Percentiles rank a stretch among this genome's conserved stretches.
Evolutionary conservation across 92 coral and sea anemone genomes (phyloP).

Genomic region (Umimayanthus kanabou): DNA sequence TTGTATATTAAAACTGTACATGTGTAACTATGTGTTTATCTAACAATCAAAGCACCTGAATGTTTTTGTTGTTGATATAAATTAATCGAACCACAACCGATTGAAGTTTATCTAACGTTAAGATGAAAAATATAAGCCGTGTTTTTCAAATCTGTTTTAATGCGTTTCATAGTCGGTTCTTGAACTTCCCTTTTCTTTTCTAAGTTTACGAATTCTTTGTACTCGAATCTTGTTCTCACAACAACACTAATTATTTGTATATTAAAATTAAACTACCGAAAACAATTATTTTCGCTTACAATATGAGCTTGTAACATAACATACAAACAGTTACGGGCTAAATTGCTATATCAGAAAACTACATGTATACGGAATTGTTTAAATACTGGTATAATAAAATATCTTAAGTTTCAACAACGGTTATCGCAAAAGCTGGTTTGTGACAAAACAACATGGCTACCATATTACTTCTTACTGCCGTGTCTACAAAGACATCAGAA

Average conservation of each 20-base stretch:
- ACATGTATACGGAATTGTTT: not conserved
- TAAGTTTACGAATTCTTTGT: too few relatives aligned
- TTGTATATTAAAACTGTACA: too few relatives aligned
- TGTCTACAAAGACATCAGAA: not conserved
- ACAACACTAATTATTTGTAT: not conserved
- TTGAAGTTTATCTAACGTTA: not conserved
- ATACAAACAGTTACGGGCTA: not conserved
- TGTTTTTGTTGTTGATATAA: too few relatives aligned
- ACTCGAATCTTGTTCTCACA: not conserved
- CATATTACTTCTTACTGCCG: not conserved
- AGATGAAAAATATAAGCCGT: not conserved
- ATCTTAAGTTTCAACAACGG: too few relatives aligned
- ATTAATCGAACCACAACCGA: not conserved
- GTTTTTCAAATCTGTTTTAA: not conserved
- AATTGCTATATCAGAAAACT: not conserved
- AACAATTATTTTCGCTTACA: not conserved
- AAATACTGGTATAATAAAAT: too few relatives aligned
- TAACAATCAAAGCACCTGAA: too few relatives aligned
- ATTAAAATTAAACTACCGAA: too few relatives aligned
- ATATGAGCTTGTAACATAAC: not conserved
- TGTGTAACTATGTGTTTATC: not conserved
- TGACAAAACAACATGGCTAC: too few relatives aligned
- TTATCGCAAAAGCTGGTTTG: too few relatives aligned
- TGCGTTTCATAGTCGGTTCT: not conserved
- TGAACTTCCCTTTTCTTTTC: too few relatives aligned